Evolutionary conservation across 2,888 invertebrate genomes (phyloP).

Genomic region (Anodontia alba): DNA sequence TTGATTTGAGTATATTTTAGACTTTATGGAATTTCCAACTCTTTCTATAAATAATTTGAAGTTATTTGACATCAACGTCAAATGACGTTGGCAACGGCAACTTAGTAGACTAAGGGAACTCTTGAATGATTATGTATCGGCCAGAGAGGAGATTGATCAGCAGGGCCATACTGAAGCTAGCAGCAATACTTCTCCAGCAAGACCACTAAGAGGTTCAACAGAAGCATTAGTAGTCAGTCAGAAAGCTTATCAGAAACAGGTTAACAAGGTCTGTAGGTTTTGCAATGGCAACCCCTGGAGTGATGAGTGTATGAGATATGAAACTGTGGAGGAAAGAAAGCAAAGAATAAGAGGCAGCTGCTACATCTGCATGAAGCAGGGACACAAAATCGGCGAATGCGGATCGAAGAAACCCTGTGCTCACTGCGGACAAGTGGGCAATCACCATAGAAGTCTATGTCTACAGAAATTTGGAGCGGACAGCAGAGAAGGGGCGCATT

Average conservation of each 20-base stretch:
- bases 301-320: constrained; percentile 15
- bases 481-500: not conserved
- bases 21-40: too few relatives aligned
- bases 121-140: not conserved
- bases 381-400: not conserved
- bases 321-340: not conserved
- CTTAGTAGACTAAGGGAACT: not conserved
- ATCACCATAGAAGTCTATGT: constrained; percentile 12
- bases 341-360: not conserved
- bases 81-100: constrained; percentile 17
- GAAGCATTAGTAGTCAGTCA: not conserved
- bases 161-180: constrained; percentile 1
- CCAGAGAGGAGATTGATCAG: not conserved
- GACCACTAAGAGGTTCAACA: not conserved
- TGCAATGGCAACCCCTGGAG: constrained; percentile 16
- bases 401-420: not conserved
- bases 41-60: too few relatives aligned
- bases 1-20: too few relatives aligned
- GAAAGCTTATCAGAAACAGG: not conserved
- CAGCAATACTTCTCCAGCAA: not conserved
- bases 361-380: not conserved
- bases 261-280: not conserved
- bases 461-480: not conserved
- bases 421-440: constrained; percentile 18
- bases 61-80: too few relatives aligned